Conservation (phyloP, 2,888 invertebrate genomes). For the Synanthedon formicaeformis region DNA sequence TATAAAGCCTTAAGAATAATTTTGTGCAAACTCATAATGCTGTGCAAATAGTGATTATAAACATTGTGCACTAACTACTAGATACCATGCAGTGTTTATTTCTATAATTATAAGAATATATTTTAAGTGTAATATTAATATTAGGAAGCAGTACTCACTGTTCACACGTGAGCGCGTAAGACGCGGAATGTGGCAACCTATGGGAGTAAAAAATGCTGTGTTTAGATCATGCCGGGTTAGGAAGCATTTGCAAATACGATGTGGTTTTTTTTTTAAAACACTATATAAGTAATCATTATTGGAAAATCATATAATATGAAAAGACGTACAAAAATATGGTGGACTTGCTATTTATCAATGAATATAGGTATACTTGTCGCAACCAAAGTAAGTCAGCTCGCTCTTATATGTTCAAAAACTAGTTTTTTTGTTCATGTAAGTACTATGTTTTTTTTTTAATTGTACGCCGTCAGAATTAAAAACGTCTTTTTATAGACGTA, state of each 20-base stretch:
- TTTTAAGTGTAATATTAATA: constrained; percentile 6
- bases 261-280: too few relatives aligned
- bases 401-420: too few relatives aligned
- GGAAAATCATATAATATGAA: too few relatives aligned
- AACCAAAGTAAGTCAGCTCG: too few relatives aligned
- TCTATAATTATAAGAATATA: neutral
- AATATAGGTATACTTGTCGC: too few relatives aligned
- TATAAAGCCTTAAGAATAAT: neutral
- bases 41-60: neutral
- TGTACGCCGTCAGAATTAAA: too few relatives aligned
- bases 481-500: too few relatives aligned
- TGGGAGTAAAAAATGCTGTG: constrained; percentile 60
- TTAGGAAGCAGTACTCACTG: constrained; percentile 71
- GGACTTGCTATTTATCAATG: too few relatives aligned
- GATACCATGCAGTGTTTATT: constrained; percentile 1
- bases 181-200: constrained; percentile 73
- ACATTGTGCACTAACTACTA: constrained; percentile 12
- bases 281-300: too few relatives aligned
- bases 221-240: constrained; percentile 68
- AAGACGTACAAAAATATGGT: too few relatives aligned
- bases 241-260: constrained; percentile 25
- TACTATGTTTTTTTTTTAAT: too few relatives aligned
- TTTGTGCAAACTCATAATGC: neutral
- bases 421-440: too few relatives aligned
- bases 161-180: constrained; percentile 74